phyloP scores from a whole-genome alignment of 1,140 invertebrate genomes.

The Odontomachus brunneus region DNA sequence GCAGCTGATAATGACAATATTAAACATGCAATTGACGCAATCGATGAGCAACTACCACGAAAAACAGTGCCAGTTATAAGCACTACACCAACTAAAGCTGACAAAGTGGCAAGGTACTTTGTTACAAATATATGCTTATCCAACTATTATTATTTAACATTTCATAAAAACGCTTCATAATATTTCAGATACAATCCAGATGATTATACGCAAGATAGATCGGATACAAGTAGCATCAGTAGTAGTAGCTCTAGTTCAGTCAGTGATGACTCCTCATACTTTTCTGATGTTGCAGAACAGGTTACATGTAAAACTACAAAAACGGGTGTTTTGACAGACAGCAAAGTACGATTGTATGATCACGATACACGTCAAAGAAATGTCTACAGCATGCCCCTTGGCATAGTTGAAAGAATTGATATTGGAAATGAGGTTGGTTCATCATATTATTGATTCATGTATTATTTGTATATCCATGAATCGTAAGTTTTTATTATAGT shows the following conservation, averaged over 20 bases:
- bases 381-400: constrained; percentile 75
- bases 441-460: constrained; percentile 1
- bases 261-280: constrained; percentile 83
- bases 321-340: constrained; percentile 52
- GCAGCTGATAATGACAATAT: constrained; percentile 5
- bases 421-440: constrained; percentile 74
- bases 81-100: constrained; percentile 65
- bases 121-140: background rate
- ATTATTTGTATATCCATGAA: constrained; percentile 17
- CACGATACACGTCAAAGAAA: constrained; percentile 76
- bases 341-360: constrained; percentile 80
- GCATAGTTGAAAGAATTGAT: constrained; percentile 79
- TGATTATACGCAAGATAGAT: constrained; percentile 78
- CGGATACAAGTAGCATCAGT: constrained; percentile 67
- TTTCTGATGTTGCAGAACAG: constrained; percentile 76
- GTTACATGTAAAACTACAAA: constrained; percentile 62
- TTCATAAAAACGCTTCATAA: background rate
- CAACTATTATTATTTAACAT: background rate
- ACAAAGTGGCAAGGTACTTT: constrained; percentile 75
- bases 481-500: constrained; percentile 5
- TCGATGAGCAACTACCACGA: constrained; percentile 76
- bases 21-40: constrained; percentile 52
- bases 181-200: constrained; percentile 80
- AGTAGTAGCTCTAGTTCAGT: constrained; percentile 75
- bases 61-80: constrained; percentile 71